Conservation (phyloP, 2,797 vertebrate genomes). For the Falco biarmicus region DNA sequence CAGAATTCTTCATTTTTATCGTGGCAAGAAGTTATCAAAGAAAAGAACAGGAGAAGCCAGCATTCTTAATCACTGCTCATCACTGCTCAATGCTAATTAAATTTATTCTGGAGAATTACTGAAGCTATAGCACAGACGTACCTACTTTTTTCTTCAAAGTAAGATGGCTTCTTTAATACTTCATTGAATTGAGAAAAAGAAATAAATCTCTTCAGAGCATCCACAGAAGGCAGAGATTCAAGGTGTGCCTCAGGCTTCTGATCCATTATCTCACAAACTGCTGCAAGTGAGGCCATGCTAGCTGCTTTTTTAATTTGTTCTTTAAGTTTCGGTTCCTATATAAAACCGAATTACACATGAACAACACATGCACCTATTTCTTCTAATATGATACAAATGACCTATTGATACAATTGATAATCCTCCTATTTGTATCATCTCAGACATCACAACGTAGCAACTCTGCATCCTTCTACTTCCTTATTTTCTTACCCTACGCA, state of each 20-base stretch:
- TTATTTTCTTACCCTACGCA: background rate
- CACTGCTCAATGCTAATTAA: background rate
- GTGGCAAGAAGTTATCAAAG: background rate
- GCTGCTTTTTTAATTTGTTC: constrained; percentile 82
- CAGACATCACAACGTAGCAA: background rate
- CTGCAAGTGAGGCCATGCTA: constrained; percentile 85
- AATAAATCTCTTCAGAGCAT: constrained; percentile 76
- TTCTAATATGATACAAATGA: background rate
- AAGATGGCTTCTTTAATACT: constrained; percentile 82
- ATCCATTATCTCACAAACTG: constrained; percentile 78
- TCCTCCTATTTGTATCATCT: background rate
- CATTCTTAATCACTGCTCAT: background rate
- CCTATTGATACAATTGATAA: background rate
- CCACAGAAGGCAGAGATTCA: constrained; percentile 71
- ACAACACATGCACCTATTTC: background rate
- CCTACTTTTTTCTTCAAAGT: constrained; percentile 70
- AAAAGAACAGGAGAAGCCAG: background rate
- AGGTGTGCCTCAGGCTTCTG: constrained; percentile 49
- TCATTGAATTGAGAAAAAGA: constrained; percentile 77
- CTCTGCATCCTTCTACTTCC: background rate
- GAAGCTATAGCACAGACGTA: background rate
- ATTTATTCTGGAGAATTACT: background rate
- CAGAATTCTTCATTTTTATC: background rate
- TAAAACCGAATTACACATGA: constrained; percentile 6
- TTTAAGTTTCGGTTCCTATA: constrained; percentile 80